Evolutionary conservation across 2,888 invertebrate genomes (phyloP).

Genomic region (Acrobasis consociella): DNA sequence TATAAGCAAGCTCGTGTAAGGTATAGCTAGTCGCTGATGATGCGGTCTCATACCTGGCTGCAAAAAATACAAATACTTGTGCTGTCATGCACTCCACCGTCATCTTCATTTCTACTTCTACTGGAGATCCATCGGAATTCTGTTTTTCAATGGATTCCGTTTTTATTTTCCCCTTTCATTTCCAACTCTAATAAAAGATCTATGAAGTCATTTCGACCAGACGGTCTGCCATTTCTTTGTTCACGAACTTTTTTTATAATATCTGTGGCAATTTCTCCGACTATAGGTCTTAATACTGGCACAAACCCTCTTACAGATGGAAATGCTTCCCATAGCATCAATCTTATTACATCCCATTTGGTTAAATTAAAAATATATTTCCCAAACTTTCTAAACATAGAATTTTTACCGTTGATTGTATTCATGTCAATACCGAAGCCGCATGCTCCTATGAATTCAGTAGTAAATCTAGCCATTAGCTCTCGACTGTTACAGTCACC

Average conservation of each 20-base stretch:
- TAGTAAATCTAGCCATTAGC: slow-evolving; percentile 72
- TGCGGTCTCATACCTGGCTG: slow-evolving; percentile 80
- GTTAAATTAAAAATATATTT: slow-evolving; percentile 62
- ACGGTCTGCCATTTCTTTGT: slow-evolving; percentile 59
- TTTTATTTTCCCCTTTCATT: slow-evolving; percentile 59
- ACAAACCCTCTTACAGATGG: slow-evolving; percentile 57
- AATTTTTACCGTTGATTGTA: slow-evolving; percentile 60
- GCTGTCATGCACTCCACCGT: slow-evolving; percentile 62
- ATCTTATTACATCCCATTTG: slow-evolving; percentile 49
- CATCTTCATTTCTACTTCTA: slow-evolving; percentile 58
- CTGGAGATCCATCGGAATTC: slow-evolving; percentile 57
- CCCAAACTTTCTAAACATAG: slow-evolving; percentile 65
- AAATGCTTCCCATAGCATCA: slow-evolving; percentile 56
- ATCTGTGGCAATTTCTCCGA: slow-evolving; percentile 54
- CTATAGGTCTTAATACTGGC: slow-evolving; percentile 52
- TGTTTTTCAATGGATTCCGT: slow-evolving; percentile 64
- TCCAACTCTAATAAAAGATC: slow-evolving; percentile 65
- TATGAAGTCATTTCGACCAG: slow-evolving; percentile 69
- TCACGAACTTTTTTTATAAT: slow-evolving; percentile 55
- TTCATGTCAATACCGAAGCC: slow-evolving; percentile 72
- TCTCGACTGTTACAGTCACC: slow-evolving; percentile 60
- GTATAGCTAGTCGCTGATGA: slow-evolving; percentile 75
- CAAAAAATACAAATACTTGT: slow-evolving; percentile 74
- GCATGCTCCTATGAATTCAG: slow-evolving; percentile 71
- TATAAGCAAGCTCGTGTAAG: slow-evolving; percentile 71